phyloP scores from a whole-genome alignment of 64 coral and sea anemone species.

The Pachyseris speciosa region DNA sequence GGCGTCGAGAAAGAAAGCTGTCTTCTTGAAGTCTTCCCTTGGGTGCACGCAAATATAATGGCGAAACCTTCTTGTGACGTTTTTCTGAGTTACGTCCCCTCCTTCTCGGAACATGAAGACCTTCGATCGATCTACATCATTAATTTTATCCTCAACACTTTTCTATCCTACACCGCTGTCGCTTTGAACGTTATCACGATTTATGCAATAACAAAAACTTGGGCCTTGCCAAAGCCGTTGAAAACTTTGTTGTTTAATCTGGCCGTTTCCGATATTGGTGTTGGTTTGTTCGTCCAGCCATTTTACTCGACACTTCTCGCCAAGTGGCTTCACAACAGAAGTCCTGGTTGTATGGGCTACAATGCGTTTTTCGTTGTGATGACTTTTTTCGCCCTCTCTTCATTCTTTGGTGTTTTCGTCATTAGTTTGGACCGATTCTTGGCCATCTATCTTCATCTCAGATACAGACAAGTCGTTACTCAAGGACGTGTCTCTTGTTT shows the following conservation, averaged over 20 bases:
- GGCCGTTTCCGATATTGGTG: conserved; percentile 10
- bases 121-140: background rate
- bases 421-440: conserved; percentile 1
- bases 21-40: no score
- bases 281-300: conserved; percentile 23
- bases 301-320: background rate
- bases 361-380: background rate
- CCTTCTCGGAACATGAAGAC: background rate
- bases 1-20: no score
- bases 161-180: background rate
- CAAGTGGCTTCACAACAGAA: background rate
- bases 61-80: background rate
- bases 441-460: conserved; percentile 16
- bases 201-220: background rate
- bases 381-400: conserved; percentile 3
- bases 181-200: background rate
- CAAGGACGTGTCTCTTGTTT: background rate
- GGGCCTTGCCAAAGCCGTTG: background rate
- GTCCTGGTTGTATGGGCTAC: background rate
- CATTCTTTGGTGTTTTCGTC: conserved; percentile 1
- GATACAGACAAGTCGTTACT: background rate
- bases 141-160: background rate
- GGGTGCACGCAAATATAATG: background rate
- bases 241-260: background rate
- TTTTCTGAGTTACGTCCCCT: background rate